Evolutionary conservation across 2,888 invertebrate species (phyloP).

Genomic region (Drosophila macrospina): DNA sequence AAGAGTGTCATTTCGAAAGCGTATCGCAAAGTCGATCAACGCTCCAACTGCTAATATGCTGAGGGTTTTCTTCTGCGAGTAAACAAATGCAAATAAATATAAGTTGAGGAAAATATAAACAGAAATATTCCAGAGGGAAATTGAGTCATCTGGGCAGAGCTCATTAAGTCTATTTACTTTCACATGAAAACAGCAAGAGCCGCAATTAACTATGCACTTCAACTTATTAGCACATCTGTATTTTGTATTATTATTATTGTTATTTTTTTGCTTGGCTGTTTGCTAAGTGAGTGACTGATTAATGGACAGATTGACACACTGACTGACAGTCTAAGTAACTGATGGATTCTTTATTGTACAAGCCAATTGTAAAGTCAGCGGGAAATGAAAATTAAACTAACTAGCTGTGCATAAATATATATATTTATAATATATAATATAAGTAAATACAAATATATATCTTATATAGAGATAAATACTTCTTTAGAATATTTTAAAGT

Average conservation of each 20-base stretch:
- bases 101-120: not conserved
- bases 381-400: not conserved
- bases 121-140: not conserved
- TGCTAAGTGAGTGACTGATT: not conserved
- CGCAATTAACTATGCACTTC: constrained; percentile 13
- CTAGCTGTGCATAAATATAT: too few relatives aligned
- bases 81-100: constrained; percentile 4
- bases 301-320: constrained; percentile 2
- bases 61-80: constrained; percentile 10
- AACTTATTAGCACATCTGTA: not conserved
- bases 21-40: constrained; percentile 6
- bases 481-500: too few relatives aligned
- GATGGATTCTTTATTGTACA: not conserved
- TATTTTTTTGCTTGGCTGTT: too few relatives aligned
- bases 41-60: constrained; percentile 17
- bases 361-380: not conserved
- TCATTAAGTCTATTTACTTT: not conserved
- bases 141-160: not conserved
- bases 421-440: too few relatives aligned
- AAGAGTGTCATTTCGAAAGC: constrained; percentile 75
- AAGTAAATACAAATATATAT: too few relatives aligned
- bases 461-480: too few relatives aligned
- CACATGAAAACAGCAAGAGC: constrained; percentile 2
- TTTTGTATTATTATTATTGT: too few relatives aligned
- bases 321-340: constrained; percentile 7